Evolutionary conservation across 1,140 invertebrate genomes (phyloP).

Genomic region (Anthonomus grandis): DNA sequence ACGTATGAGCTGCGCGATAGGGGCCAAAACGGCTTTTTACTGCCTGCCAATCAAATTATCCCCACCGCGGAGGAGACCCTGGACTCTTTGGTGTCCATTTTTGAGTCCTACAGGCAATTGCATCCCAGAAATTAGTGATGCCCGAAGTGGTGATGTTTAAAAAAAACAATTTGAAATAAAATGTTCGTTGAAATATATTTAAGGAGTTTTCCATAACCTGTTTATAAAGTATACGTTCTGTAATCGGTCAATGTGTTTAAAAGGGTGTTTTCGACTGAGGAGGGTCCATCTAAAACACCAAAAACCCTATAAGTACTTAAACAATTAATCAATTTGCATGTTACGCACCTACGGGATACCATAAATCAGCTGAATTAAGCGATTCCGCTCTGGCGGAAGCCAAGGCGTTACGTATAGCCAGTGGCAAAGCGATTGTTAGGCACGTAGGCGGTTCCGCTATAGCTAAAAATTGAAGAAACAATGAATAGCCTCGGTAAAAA

Average conservation of each 20-base stretch:
- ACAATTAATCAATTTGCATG: no score
- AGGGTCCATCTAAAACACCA: slow-evolving; percentile 36
- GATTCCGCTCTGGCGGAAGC: slow-evolving; percentile 61
- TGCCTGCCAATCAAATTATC: slow-evolving; percentile 68
- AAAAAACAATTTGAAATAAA: no score
- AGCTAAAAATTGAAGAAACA: no score
- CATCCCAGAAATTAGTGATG: no score
- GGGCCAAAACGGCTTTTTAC: slow-evolving; percentile 69
- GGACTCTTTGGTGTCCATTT: slow-evolving; percentile 57
- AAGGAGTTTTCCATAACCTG: no score
- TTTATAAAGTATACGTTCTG: slow-evolving; percentile 33
- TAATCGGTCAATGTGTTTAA: slow-evolving; percentile 35
- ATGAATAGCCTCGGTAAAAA: no score
- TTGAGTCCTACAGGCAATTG: slow-evolving; percentile 47
- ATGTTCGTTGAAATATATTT: no score
- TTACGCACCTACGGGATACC: slow-evolving; percentile 50
- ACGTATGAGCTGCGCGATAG: slow-evolving; percentile 63
- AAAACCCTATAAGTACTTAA: no score
- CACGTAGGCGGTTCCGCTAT: slow-evolving; percentile 78
- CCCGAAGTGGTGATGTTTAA: no score
- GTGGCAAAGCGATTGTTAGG: slow-evolving; percentile 59
- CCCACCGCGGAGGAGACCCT: slow-evolving; percentile 68
- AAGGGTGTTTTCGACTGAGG: slow-evolving; percentile 35
- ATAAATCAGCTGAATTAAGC: slow-evolving; percentile 45
- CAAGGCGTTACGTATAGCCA: slow-evolving; percentile 71